phyloP scores from a whole-genome alignment of 2,888 invertebrate species.

The Epinotia bilunana region DNA sequence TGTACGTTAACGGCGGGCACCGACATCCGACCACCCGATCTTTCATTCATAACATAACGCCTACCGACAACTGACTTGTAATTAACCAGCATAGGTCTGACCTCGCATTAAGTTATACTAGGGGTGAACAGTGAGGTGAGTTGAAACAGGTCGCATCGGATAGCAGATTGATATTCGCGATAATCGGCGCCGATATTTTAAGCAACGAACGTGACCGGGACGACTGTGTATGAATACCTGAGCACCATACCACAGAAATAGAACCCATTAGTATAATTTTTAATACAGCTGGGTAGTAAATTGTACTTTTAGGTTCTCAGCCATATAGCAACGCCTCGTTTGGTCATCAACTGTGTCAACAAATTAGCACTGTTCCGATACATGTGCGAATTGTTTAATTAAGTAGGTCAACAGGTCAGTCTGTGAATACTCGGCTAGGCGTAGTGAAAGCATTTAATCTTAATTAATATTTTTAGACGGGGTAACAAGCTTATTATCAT shows the following conservation, averaged over 20 bases:
- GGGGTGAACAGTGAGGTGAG: no score
- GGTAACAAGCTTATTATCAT: background rate
- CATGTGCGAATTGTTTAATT: constrained; percentile 38
- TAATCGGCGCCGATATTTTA: constrained; percentile 65
- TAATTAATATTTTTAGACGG: background rate
- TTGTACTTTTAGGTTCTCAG: background rate
- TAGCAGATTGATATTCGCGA: constrained; percentile 64
- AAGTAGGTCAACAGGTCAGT: constrained; percentile 32
- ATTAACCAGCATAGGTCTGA: no score
- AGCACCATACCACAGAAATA: background rate
- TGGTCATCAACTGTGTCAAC: constrained; percentile 37
- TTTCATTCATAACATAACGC: no score
- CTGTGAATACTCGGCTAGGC: background rate
- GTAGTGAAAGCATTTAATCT: constrained; percentile 16
- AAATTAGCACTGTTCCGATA: constrained; percentile 42
- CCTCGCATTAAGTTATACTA: no score
- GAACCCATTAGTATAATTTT: background rate
- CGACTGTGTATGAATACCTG: constrained; percentile 45
- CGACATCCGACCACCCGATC: constrained; percentile 49
- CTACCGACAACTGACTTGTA: no score
- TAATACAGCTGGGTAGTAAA: background rate
- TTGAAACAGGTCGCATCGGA: no score
- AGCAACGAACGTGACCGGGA: constrained; percentile 68
- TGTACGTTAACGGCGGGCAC: constrained; percentile 50
- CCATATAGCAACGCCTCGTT: constrained; percentile 11